Base-by-base conservation (phyloP, 2,797 vertebrate genomes). In the Myotis vivesi region DNA sequence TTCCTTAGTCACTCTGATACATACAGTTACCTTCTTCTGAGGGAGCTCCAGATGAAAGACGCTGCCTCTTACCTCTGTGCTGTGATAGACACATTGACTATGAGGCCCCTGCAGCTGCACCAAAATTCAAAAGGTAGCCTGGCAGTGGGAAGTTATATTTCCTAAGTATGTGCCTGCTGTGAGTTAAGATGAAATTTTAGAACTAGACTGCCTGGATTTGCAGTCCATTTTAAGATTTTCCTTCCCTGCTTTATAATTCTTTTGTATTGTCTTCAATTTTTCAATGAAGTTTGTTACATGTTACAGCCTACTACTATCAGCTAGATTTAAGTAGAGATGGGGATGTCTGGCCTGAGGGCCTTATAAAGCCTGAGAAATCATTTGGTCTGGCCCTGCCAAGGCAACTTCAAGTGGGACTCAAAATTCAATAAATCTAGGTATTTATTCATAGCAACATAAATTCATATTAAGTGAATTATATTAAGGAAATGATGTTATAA, bases 61-160 rank as follows among this genome's bases (percentile, higher is more conserved):
- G 91, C 94, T 66, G 85, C 84, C 79, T 73, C 72, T 53, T 96
- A 96, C 62, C 17, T 96, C 53, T 87, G 89, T 90, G 93, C 97
- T 17, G 59, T 92, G 92, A 95, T 28, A 41, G 88, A 95, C 93
- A 89, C 94, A 0, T 62, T 95, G 79, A 53, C 22, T 49, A 1
- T 15, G 25, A 41, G 4, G 7, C 12, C 25, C 41, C 8, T 86
- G 55, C 25, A 59, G 68, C 38, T 92, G 69, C 33, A 64, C 3
- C 28, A 53, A 36, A 94, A 90, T 64, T 66, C 81, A 85, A 53
- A 46, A 72, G 44, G 16, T 12, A 28, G 41, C 30, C 19, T 13
- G 69, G 19, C 55, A 49, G 23, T 6, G 38, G 46, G 77, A 49
- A 64, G 22, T 23, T 64, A 0, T 44, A n/a, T 62, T 93, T 95